These are phyloP conservation scores for Platysteira castanea DNA, from an alignment of 2,113 vertebrate species.

Conservation along the genomic window DNA sequence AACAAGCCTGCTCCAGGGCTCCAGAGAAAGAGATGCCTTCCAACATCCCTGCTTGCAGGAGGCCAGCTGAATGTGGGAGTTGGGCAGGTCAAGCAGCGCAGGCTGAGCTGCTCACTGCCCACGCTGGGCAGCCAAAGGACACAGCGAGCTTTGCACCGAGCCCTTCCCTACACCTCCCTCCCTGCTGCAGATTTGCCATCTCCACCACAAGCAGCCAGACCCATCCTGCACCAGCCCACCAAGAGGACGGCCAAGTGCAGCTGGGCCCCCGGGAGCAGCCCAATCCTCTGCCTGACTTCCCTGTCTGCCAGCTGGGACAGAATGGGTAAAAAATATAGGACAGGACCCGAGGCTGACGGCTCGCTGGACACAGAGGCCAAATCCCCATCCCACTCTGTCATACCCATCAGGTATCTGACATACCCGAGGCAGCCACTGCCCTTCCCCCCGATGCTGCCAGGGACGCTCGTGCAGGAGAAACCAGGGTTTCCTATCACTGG, in stretches of 20 bases:
- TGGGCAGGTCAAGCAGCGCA: fast-evolving
- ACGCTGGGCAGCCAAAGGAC: background rate
- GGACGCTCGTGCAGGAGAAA: background rate
- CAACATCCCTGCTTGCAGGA: background rate
- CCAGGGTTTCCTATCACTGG: background rate
- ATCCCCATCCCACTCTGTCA: fast-evolving
- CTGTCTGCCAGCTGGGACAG: background rate
- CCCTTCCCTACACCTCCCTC: background rate
- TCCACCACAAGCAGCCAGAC: background rate
- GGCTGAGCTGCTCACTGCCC: background rate
- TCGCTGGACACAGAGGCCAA: background rate
- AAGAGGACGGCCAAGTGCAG: fast-evolving
- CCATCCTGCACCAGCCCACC: background rate
- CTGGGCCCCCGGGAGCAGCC: fast-evolving
- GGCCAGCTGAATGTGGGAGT: background rate
- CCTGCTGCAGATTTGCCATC: background rate
- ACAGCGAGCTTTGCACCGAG: fast-evolving
- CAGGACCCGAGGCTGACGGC: background rate
- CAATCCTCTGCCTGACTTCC: background rate
- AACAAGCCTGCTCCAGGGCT: background rate
- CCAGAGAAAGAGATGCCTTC: background rate
- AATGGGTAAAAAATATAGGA: background rate
- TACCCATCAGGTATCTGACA: fast-evolving
- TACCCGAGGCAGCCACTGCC: background rate
- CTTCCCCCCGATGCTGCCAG: fast-evolving